These are phyloP conservation scores for Cremastinae sp. DNA, from an alignment of 2,888 invertebrate species.

Conservation along the genomic window DNA sequence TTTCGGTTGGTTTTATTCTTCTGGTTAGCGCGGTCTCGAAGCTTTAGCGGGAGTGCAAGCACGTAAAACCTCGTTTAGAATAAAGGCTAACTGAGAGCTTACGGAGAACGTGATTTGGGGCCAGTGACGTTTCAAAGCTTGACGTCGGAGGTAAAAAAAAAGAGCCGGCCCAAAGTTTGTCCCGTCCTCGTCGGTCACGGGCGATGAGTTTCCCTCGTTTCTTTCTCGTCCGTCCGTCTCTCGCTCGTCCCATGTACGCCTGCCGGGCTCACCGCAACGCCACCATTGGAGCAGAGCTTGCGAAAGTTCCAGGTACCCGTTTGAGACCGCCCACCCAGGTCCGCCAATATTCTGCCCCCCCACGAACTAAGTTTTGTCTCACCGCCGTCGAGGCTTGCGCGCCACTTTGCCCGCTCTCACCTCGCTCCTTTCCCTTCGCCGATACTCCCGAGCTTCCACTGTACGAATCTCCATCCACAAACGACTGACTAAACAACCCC, in stretches of 20 bases:
- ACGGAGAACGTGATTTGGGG: no score
- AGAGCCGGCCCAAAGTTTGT: background rate
- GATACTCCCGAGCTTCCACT: slow-evolving; percentile 25
- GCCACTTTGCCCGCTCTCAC: slow-evolving; percentile 22
- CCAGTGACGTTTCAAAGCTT: no score
- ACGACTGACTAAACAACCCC: slow-evolving; percentile 47
- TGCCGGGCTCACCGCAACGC: slow-evolving; percentile 60
- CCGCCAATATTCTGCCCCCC: slow-evolving; percentile 60
- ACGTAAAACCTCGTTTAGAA: no score
- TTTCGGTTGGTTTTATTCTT: no score
- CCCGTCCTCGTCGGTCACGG: background rate
- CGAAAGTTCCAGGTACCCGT: slow-evolving; percentile 76
- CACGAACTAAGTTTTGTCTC: slow-evolving; percentile 58
- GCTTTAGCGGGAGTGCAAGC: no score
- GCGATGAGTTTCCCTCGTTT: no score
- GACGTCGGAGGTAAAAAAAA: background rate
- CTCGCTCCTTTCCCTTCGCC: slow-evolving; percentile 17
- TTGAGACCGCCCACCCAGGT: slow-evolving; percentile 73
- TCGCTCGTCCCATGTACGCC: slow-evolving; percentile 43
- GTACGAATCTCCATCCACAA: slow-evolving; percentile 37
- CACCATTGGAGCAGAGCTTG: slow-evolving; percentile 75
- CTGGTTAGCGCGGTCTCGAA: no score
- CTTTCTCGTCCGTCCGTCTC: background rate
- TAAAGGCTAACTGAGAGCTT: no score
- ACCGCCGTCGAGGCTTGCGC: slow-evolving; percentile 41